Base-by-base conservation (phyloP, 2,797 vertebrate species). In the Pterois miles region DNA sequence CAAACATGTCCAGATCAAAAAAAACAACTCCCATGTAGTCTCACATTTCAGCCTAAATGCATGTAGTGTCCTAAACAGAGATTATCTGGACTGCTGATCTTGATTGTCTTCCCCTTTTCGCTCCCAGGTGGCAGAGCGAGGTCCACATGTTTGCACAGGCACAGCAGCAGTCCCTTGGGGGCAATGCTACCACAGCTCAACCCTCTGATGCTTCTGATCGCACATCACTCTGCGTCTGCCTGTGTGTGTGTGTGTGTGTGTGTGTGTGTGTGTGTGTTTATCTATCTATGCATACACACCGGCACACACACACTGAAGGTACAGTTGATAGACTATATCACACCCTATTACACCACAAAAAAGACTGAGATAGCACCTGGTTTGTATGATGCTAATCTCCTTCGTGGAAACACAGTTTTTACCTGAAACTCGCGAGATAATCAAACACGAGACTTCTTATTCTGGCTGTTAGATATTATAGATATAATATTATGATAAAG, bases 111-210 rank as follows among this genome's bases (percentile, higher is more conserved):
- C 91, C 74, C 78, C 75, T 82, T 88, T 83, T 89, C 33, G 74
- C 93, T 93, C 89, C 90, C 91, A 86, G 91, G 91, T 93, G 90
- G 85, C 84, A 34, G 86, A 86, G 85, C 73, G 59, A 78, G 74
- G 86, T 80, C 88, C 91, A 80, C 94, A 90, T 94, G 95, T 94
- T 94, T 89, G 88, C 91, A 93, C 93, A 94, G 91, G 92, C 90
- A 86, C 91, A 89, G 85, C 85, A 46, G 84, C 74, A 52, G 87
- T 88, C 91, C 90, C 91, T 82, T 25, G 84, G 89, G 92, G 90
- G 85, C 78, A 83, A 86, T 75, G 82, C 83, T 83, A 69, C 88
- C 66, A 80, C 82, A 76, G 87, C 87, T 88, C 82, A 91, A 90
- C 81, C 85, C 80, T 88, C 86, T 90, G 91, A 93, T 90, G 92